Conservation (phyloP, 2,797 vertebrate species). For the Astyanax mexicanus region DNA sequence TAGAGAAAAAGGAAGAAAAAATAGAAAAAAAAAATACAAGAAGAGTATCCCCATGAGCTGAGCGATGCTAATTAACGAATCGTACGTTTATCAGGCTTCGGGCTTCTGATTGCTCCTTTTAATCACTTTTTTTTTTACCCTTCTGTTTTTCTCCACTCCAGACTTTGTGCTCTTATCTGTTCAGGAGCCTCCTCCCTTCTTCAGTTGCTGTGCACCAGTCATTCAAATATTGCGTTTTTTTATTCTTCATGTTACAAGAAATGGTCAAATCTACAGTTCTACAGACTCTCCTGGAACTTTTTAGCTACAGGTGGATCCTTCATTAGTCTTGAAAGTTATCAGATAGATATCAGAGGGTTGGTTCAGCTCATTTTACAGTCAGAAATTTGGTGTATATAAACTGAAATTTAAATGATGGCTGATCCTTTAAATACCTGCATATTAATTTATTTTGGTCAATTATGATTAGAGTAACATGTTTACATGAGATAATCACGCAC, state of each 20-base stretch:
- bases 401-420: too few relatives aligned
- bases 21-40: slow-evolving; percentile 34
- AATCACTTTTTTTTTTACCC: slow-evolving; percentile 83
- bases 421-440: too few relatives aligned
- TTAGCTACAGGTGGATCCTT: neutral
- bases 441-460: too few relatives aligned
- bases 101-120: slow-evolving; percentile 91
- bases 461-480: too few relatives aligned
- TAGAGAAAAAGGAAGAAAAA: neutral
- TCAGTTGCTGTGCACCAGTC: slow-evolving; percentile 40
- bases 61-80: slow-evolving; percentile 88
- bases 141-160: slow-evolving; percentile 60
- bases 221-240: slow-evolving; percentile 51
- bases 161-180: slow-evolving; percentile 54
- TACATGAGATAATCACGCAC: too few relatives aligned
- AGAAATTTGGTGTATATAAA: too few relatives aligned
- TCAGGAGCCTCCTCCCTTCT: slow-evolving; percentile 42
- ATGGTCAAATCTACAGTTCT: neutral
- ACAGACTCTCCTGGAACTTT: neutral
- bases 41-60: slow-evolving; percentile 81
- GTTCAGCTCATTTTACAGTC: too few relatives aligned
- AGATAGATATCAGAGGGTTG: too few relatives aligned
- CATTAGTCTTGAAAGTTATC: too few relatives aligned
- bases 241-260: slow-evolving; percentile 50
- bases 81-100: slow-evolving; percentile 86